A percentile compares a stretch with the other conserved stretches of the same genome.
Evolutionary conservation across 2,888 invertebrate genomes (phyloP).

Genomic region (Pasiphila rectangulata): DNA sequence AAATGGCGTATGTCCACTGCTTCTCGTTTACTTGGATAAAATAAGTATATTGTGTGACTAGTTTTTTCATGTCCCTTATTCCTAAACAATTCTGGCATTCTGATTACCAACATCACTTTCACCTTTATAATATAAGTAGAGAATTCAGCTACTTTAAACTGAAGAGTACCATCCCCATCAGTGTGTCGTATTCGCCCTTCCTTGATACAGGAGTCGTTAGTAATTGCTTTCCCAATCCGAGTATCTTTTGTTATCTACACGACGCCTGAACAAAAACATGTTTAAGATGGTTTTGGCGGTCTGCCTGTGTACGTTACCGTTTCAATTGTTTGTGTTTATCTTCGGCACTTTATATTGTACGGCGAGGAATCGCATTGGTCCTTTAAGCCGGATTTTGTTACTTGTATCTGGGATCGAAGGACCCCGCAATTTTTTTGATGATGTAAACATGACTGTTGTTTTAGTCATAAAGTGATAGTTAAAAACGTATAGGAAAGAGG

Average conservation of each 20-base stretch:
- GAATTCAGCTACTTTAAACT: neutral
- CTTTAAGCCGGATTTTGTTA: neutral
- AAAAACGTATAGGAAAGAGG: constrained; percentile 1
- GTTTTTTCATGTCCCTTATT: too few relatives aligned
- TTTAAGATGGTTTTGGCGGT: constrained; percentile 39
- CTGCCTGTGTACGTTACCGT: constrained; percentile 23
- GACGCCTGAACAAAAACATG: constrained; percentile 51
- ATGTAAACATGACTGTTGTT: neutral
- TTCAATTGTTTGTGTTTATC: constrained; percentile 23
- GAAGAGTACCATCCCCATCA: constrained; percentile 39
- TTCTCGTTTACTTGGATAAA: too few relatives aligned
- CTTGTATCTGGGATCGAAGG: too few relatives aligned
- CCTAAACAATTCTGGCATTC: too few relatives aligned
- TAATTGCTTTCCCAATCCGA: constrained; percentile 59
- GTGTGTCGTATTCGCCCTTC: constrained; percentile 56
- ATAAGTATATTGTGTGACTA: too few relatives aligned
- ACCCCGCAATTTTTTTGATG: neutral
- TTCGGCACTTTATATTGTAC: constrained; percentile 14
- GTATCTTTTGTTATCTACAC: constrained; percentile 52
- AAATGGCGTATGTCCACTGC: too few relatives aligned
- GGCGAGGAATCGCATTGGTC: neutral
- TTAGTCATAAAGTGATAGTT: neutral
- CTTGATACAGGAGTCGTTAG: constrained; percentile 54
- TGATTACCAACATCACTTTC: too few relatives aligned
- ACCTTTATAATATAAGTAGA: too few relatives aligned